Evolutionary conservation across 2,888 invertebrate species (phyloP), one percentile per base, ranked within the genome.

Genomic region (Eurytoma californica): DNA sequence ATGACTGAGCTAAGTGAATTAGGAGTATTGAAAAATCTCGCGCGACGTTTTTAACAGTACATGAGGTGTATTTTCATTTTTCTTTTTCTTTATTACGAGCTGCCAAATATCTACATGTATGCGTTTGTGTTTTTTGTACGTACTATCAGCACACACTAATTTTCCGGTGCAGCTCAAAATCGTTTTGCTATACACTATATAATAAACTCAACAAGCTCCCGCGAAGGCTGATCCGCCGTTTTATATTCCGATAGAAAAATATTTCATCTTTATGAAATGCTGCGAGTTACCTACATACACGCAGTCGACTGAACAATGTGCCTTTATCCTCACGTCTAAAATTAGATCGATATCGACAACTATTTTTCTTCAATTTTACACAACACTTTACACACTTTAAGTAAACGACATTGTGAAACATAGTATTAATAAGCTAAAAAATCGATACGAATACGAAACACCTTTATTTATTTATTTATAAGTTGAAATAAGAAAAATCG

Each of bases 181-280:
- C 61, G 73, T 30, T 77, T 63, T 61, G 57, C 61, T 77, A 72
- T 74, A 73, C 24, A 68, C 72, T 75, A 81, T 75, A 66, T 73
- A 74, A 74, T 77, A 77, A 80, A 82, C 79, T 81, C 68, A 80
- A 77, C 80, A 80, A 77, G 72, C 72, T 80, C 65, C 49, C 60
- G 49, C 58, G 58, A 80, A 74, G 63, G 69, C 77, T 77, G 79
- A 82, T 80, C 80, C 80, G 77, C 79, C 80, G 75, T 65, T 80
- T 67, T 75, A 60, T 57, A 79, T 77, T 70, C 68, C 14, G 13
- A 73, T 82, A 80, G 67, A 82, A 82, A 82, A 82, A 81, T 81
- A 81, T 79, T 77, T 81, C 77, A 65, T 79, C 57, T 77, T 69
- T 58, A 60, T 75, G 57, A 60, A 74, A 72, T 24, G 14, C 24